Evolutionary conservation across 2,888 invertebrate species (phyloP).

Genomic region (Fragum sueziense): DNA sequence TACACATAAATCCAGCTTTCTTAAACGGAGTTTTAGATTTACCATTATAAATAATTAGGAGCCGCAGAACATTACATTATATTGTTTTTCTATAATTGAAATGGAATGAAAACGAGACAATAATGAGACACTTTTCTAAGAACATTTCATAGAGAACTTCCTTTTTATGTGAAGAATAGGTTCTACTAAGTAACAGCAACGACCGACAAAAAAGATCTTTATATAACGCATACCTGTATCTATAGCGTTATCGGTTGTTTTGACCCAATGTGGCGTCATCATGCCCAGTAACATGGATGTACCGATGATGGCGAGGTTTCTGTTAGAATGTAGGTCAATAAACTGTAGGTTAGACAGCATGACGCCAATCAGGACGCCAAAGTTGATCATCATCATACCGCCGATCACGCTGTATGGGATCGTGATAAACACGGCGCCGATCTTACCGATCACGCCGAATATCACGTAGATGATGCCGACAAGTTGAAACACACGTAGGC

Average conservation of each 20-base stretch:
- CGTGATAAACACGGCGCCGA: conserved; percentile 82
- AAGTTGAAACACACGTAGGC: conserved; percentile 81
- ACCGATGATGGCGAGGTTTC: conserved; percentile 93
- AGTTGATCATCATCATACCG: conserved; percentile 68
- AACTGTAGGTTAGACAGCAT: conserved; percentile 69
- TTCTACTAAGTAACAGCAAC: no score
- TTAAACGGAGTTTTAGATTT: no score
- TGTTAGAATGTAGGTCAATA: conserved; percentile 90
- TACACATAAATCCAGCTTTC: no score
- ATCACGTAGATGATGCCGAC: conserved; percentile 80
- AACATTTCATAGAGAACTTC: neutral
- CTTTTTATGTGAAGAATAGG: neutral
- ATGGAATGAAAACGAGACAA: neutral
- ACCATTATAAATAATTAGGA: no score
- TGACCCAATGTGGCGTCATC: conserved; percentile 79
- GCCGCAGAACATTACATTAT: no score
- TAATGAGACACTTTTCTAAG: neutral
- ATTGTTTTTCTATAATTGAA: no score
- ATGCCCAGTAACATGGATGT: conserved; percentile 92
- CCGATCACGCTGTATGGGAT: conserved; percentile 83
- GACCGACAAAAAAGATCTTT: no score
- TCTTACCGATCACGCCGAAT: conserved; percentile 81
- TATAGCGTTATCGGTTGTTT: conserved; percentile 51
- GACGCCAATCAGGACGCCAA: conserved; percentile 70
- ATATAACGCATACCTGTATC: conserved; percentile 55